Percentiles rank a stretch among this genome's conserved stretches.
phyloP scores from a whole-genome alignment of 2,888 invertebrate species.

The Thumatha senex region DNA sequence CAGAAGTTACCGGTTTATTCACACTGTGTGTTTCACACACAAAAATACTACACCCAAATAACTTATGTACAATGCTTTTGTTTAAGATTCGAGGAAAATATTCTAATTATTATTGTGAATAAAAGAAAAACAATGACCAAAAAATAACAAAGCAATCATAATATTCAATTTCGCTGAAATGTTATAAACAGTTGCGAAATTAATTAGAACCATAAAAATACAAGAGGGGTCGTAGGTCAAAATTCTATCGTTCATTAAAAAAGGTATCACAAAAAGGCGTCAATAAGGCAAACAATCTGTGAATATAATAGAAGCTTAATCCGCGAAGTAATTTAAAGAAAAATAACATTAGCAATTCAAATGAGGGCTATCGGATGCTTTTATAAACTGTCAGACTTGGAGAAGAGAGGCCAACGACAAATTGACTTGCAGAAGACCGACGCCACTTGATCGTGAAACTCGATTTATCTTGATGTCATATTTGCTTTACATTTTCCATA shows the following conservation, averaged over 20 bases:
- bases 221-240: constrained; percentile 9
- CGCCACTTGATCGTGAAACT: constrained; percentile 48
- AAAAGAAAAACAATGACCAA: background rate
- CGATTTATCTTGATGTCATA: constrained; percentile 58
- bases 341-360: constrained; percentile 82
- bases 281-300: constrained; percentile 68
- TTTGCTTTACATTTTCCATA: constrained; percentile 27
- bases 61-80: too few relatives aligned
- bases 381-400: constrained; percentile 79
- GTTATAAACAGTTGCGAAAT: background rate
- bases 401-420: constrained; percentile 60
- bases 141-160: background rate
- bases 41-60: too few relatives aligned
- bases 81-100: background rate
- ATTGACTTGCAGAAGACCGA: constrained; percentile 66
- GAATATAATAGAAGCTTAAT: constrained; percentile 75
- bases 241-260: constrained; percentile 31
- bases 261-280: constrained; percentile 46
- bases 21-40: too few relatives aligned
- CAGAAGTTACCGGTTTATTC: too few relatives aligned
- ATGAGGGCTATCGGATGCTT: constrained; percentile 65
- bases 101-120: background rate
- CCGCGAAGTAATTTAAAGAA: constrained; percentile 78
- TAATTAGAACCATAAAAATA: constrained; percentile 24
- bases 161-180: background rate